phyloP scores from a whole-genome alignment of 2,113 vertebrate species.

The Pluvialis apricaria region DNA sequence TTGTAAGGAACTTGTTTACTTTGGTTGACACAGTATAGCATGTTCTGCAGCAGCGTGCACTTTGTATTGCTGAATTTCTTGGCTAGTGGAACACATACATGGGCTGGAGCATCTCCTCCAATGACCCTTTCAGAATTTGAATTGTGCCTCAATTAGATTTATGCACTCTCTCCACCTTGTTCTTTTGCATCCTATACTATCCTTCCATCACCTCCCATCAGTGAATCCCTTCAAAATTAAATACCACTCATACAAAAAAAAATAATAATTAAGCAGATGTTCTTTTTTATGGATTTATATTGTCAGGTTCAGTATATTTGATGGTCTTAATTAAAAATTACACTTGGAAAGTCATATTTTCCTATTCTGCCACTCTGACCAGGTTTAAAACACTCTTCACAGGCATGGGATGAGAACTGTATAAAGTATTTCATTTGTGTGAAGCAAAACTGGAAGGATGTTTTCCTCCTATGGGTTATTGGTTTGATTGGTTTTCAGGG shows the following conservation, averaged over 20 bases:
- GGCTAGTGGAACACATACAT: not conserved
- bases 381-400: not conserved
- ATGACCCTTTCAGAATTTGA: not conserved
- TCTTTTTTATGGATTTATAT: not conserved
- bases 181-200: not conserved
- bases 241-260: not conserved
- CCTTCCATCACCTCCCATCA: not conserved
- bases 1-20: not conserved
- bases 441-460: not conserved
- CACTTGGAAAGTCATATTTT: not conserved
- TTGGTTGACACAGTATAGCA: rapidly evolving
- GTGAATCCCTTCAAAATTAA: not conserved
- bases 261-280: not conserved
- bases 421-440: not conserved
- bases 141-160: not conserved
- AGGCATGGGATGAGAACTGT: not conserved
- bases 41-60: not conserved
- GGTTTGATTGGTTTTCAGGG: not conserved
- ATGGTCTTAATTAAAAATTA: not conserved
- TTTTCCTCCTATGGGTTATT: not conserved
- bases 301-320: not conserved
- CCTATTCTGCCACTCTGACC: not conserved
- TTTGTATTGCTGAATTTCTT: not conserved
- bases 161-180: not conserved
- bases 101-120: not conserved